phyloP scores from a whole-genome alignment of 2,797 vertebrate species.

The Otolemur crassicaudatus region DNA sequence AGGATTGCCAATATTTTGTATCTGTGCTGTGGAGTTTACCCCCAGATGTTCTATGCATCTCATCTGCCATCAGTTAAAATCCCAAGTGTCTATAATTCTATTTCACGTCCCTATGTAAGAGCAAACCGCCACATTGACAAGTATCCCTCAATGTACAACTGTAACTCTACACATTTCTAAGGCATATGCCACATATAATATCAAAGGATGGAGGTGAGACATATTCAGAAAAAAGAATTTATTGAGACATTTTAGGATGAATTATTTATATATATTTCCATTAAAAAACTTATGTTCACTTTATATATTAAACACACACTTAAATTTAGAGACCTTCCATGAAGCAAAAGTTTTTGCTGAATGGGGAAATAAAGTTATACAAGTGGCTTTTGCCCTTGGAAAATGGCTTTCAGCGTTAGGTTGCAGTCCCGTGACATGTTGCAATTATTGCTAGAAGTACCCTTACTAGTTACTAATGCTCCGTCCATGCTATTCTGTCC shows the following conservation, averaged over 20 bases:
- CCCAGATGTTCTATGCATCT: not conserved
- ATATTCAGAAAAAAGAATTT: not conserved
- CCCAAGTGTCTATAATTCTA: not conserved
- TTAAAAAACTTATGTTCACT: not conserved
- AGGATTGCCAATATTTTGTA: constrained; percentile 65
- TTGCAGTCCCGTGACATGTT: not conserved
- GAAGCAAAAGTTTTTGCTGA: not conserved
- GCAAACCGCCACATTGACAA: not conserved
- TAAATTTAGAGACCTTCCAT: not conserved
- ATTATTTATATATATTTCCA: not conserved
- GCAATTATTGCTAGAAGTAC: not conserved
- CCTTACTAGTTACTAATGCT: not conserved
- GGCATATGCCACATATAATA: not conserved
- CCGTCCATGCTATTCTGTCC: not conserved
- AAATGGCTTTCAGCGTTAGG: not conserved
- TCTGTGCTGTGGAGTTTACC: constrained; percentile 48
- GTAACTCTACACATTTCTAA: not conserved
- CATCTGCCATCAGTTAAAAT: constrained; percentile 26
- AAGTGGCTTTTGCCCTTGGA: not conserved
- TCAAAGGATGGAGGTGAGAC: not conserved
- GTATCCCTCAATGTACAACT: not conserved
- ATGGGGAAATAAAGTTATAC: not conserved
- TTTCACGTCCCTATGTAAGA: not conserved
- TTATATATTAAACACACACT: not conserved
- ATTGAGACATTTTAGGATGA: not conserved